These are phyloP conservation scores for Colossoma macropomum DNA, from an alignment of 2,113 vertebrate genomes.

Conservation along the genomic window DNA sequence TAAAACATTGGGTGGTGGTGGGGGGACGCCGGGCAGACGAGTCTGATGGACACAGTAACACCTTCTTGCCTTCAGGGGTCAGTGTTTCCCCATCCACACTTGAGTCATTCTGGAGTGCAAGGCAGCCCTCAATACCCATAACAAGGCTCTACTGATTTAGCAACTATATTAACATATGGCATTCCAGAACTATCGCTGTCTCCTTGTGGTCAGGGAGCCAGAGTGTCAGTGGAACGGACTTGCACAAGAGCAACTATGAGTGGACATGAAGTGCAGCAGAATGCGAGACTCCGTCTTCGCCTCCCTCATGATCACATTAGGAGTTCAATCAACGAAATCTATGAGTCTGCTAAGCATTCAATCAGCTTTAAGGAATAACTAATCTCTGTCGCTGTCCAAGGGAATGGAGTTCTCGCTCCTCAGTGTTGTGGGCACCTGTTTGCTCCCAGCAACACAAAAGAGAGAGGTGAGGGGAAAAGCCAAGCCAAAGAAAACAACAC, in stretches of 20 bases:
- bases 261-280: background rate
- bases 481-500: slow-evolving; percentile 65
- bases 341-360: background rate
- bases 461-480: background rate
- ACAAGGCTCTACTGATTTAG: slow-evolving; percentile 74
- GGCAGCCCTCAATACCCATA: slow-evolving; percentile 68
- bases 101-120: slow-evolving; percentile 25
- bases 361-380: background rate
- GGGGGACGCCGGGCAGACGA: slow-evolving; percentile 31
- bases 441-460: background rate
- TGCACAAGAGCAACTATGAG: background rate
- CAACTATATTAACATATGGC: slow-evolving; percentile 74
- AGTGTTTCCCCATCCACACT: slow-evolving; percentile 68
- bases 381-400: background rate
- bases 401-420: background rate
- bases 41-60: slow-evolving; percentile 57
- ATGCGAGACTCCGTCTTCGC: background rate
- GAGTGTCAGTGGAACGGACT: background rate
- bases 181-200: slow-evolving; percentile 65
- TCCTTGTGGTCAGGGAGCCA: slow-evolving; percentile 56
- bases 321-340: slow-evolving; percentile 29
- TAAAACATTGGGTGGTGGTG: slow-evolving; percentile 52
- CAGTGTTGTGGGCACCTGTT: background rate
- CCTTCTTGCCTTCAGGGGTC: slow-evolving; percentile 69
- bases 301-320: background rate